Conservation (phyloP, 2,797 vertebrate genomes). For the Rachycentron canadum region DNA sequence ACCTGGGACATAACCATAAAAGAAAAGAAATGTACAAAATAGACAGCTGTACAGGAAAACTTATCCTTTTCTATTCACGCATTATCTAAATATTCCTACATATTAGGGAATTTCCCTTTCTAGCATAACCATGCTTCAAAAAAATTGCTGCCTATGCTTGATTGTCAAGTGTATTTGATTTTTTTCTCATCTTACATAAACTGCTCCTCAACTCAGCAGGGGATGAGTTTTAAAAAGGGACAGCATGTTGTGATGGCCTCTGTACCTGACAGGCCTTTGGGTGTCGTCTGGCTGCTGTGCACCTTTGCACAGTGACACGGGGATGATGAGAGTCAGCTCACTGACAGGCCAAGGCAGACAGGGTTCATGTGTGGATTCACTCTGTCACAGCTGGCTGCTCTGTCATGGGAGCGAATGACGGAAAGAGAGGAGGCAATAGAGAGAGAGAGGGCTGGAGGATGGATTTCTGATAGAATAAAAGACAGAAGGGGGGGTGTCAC, state of each 20-base stretch:
- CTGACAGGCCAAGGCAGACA: conserved; percentile 50
- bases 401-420: conserved; percentile 19
- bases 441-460: conserved; percentile 19
- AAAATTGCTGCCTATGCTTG: too few species aligned
- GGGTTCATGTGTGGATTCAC: conserved; percentile 54
- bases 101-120: conserved; percentile 8
- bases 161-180: conserved; percentile 5
- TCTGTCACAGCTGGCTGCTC: conserved; percentile 49
- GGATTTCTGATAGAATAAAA: conserved; percentile 59
- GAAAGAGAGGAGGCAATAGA: not conserved
- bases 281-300: conserved; percentile 35
- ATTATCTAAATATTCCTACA: not conserved
- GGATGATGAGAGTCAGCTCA: conserved; percentile 57
- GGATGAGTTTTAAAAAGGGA: not conserved
- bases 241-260: conserved; percentile 14
- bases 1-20: not conserved
- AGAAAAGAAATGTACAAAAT: not conserved
- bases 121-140: not conserved
- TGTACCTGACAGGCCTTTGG: conserved; percentile 53
- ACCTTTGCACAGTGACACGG: conserved; percentile 43
- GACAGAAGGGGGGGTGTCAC: conserved; percentile 41
- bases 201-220: not conserved
- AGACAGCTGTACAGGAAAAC: not conserved
- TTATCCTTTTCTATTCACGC: not conserved
- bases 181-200: conserved; percentile 4